Percentiles rank a stretch among this genome's conserved stretches.
Conservation (phyloP, 2,797 vertebrate genomes). For the Oreonectes daqikongensis region DNA sequence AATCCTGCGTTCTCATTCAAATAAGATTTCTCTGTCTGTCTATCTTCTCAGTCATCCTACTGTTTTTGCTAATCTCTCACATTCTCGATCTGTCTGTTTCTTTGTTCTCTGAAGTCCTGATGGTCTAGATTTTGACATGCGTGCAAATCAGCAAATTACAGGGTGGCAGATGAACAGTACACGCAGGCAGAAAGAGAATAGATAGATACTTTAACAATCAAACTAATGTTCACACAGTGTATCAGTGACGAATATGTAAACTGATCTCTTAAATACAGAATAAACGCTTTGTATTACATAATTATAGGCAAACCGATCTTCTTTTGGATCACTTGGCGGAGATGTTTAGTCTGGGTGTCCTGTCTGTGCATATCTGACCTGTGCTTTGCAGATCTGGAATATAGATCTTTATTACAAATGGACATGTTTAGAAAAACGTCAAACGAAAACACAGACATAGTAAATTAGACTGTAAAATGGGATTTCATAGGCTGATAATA, state of each 20-base stretch:
- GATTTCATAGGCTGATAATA: constrained; percentile 11
- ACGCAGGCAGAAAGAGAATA: background rate
- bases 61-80: constrained; percentile 63
- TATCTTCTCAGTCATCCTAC: constrained; percentile 38
- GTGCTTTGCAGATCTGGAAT: constrained; percentile 31
- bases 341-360: constrained; percentile 4
- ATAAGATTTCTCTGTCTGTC: constrained; percentile 29
- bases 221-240: background rate
- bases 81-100: constrained; percentile 70
- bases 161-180: constrained; percentile 75
- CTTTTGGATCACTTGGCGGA: constrained; percentile 13
- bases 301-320: background rate
- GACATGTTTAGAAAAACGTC: constrained; percentile 12
- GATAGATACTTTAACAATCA: constrained; percentile 3
- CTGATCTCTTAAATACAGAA: background rate
- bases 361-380: background rate
- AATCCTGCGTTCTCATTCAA: constrained; percentile 32
- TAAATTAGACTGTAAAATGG: too few relatives aligned
- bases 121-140: constrained; percentile 79
- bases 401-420: constrained; percentile 31
- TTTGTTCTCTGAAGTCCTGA: constrained; percentile 76
- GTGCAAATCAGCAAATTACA: constrained; percentile 82
- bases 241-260: background rate
- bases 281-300: background rate
- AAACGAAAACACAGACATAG: constrained; percentile 25